A percentile compares a stretch with the other conserved stretches of the same genome.
phyloP scores from a whole-genome alignment of 1,140 invertebrate species.

The Zaprionus ornatus region DNA sequence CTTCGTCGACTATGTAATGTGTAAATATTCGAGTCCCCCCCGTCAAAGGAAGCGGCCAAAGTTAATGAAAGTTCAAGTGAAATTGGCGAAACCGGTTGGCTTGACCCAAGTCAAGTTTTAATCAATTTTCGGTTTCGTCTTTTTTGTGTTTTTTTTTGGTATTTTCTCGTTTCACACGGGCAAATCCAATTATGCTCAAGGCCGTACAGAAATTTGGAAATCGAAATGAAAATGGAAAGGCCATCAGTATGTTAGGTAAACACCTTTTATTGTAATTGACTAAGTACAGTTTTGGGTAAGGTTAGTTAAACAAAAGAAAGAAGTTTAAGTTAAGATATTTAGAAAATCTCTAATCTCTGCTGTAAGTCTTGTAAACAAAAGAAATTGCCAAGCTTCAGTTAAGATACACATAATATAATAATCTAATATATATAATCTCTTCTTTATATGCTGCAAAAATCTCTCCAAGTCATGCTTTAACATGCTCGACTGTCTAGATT shows the following conservation, averaged over 20 bases:
- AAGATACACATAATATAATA: too few species aligned
- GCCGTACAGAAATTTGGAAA: conserved; percentile 51
- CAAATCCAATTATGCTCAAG: conserved; percentile 66
- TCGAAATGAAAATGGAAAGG: conserved; percentile 34
- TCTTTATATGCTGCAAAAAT: not conserved
- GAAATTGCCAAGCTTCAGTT: not conserved
- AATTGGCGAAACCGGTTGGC: conserved; percentile 72
- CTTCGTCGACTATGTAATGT: conserved; percentile 36
- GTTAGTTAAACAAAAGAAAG: not conserved
- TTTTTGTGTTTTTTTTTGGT: not conserved
- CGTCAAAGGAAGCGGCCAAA: conserved; percentile 16
- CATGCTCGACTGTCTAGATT: not conserved
- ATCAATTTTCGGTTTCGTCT: conserved; percentile 39
- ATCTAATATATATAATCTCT: not conserved
- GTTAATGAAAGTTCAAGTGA: conserved; percentile 79
- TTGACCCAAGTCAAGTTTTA: conserved; percentile 41
- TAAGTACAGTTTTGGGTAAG: conserved; percentile 15
- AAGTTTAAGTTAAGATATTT: not conserved
- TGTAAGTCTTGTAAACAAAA: not conserved
- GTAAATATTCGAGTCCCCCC: conserved; percentile 33
- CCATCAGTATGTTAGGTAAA: not conserved
- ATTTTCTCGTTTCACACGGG: not conserved
- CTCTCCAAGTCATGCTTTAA: not conserved
- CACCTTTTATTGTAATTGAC: not conserved
- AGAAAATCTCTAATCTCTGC: not conserved